Percentiles rank a stretch among this genome's conserved stretches.
Evolutionary conservation across 2,888 invertebrate species (phyloP).

Genomic region (Drosophila algonquin): DNA sequence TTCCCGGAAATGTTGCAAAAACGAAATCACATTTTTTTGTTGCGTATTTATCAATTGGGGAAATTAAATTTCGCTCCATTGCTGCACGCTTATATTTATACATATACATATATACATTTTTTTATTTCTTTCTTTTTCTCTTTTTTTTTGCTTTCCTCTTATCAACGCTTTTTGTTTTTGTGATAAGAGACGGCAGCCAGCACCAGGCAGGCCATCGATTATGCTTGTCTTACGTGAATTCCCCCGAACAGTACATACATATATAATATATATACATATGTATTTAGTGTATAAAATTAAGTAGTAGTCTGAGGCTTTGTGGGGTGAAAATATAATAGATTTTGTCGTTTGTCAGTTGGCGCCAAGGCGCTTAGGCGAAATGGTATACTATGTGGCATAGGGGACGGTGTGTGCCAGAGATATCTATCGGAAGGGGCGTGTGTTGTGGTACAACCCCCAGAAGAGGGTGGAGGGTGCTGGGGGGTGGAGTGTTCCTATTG

Average conservation of each 20-base stretch:
- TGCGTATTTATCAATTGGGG: slow-evolving; percentile 38
- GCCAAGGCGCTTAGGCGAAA: slow-evolving; percentile 70
- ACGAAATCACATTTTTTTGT: slow-evolving; percentile 12
- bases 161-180: slow-evolving; percentile 38
- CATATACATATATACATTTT: neutral
- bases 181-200: slow-evolving; percentile 45
- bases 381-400: slow-evolving; percentile 25
- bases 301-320: slow-evolving; percentile 22
- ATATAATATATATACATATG: slow-evolving; percentile 11
- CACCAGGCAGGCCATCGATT: slow-evolving; percentile 57
- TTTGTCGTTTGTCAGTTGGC: slow-evolving; percentile 61
- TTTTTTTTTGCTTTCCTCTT: slow-evolving; percentile 13
- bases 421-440: slow-evolving; percentile 22
- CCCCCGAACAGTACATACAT: slow-evolving; percentile 11
- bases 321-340: slow-evolving; percentile 32
- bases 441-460: neutral
- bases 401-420: slow-evolving; percentile 8
- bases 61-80: slow-evolving; percentile 29
- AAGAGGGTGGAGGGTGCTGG: too few species aligned
- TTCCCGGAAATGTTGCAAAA: slow-evolving; percentile 31
- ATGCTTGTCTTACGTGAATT: slow-evolving; percentile 64
- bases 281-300: slow-evolving; percentile 2
- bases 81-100: slow-evolving; percentile 23
- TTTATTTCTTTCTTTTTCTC: slow-evolving; percentile 13
- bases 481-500: neutral